Evolutionary conservation across 2,797 vertebrate genomes (phyloP), one percentile per base, ranked within the genome.

Genomic region (Valencia hispanica): DNA sequence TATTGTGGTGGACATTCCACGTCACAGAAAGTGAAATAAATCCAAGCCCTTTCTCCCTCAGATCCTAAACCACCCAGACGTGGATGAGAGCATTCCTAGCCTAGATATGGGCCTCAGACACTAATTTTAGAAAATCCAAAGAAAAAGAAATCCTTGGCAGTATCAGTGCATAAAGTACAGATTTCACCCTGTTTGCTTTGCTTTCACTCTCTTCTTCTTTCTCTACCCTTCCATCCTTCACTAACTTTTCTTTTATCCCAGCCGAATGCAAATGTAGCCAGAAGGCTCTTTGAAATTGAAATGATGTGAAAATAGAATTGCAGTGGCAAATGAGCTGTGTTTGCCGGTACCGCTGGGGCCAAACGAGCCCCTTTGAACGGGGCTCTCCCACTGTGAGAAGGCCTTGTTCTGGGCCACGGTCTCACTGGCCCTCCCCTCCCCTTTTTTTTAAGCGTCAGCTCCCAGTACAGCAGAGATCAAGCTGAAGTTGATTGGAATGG

Each of bases 201-300:
- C 68, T 61, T 69, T 63, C 74, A 61, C 41, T 63, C 66, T 17
- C 53, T 45, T 59, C 66, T 81, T 72, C 43, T 63, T 73, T 75
- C 81, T 71, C 72, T 81, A 82, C 77, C 22, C 85, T 79, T 77
- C 72, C 72, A 76, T 80, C 84, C 75, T 86, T 80, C 79, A 50
- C 83, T 76, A 75, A 82, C 86, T 79, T 81, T 71, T 85, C 90
- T 90, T 91, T 92, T 91, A 91, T 93, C 86, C 57, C 50, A 84
- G 86, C 86, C 75, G 84, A 92, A 93, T 92, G 88, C 90, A 94
- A 95, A 95, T 95, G 87, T 82, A 79, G 86, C 85, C 82, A 91
- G 88, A 85, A 85, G 80, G 81, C 87, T 82, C 94, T 95, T 95
- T 95, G 94, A 95, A 94, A 95, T 95, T 95, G 93, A 95, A 95